These are phyloP conservation scores for Hippocampus comes DNA, from an alignment of 2,113 vertebrate genomes.

Conservation along the genomic window DNA sequence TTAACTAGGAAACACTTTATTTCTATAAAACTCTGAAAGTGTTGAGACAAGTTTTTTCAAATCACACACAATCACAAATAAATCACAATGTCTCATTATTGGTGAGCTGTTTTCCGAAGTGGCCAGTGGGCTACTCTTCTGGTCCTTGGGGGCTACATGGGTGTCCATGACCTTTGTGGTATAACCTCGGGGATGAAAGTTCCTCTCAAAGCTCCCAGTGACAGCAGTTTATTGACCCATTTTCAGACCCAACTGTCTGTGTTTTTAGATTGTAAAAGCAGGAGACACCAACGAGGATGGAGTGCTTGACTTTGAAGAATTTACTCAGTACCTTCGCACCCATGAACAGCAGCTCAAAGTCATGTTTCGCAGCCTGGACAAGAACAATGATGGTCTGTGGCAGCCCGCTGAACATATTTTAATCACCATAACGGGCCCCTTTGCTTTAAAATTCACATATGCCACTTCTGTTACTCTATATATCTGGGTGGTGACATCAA, in stretches of 20 bases:
- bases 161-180: too few species aligned
- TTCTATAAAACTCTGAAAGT: too few species aligned
- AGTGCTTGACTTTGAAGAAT: constrained; percentile 83
- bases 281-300: constrained; percentile 75
- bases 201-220: not conserved
- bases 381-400: constrained; percentile 81
- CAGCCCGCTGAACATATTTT: not conserved
- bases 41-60: too few species aligned
- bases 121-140: too few species aligned
- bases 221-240: not conserved
- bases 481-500: constrained; percentile 45
- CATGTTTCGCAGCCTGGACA: constrained; percentile 83
- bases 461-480: not conserved
- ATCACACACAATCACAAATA: too few species aligned
- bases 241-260: not conserved
- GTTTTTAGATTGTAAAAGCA: constrained; percentile 71
- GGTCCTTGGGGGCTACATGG: too few species aligned
- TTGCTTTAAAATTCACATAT: not conserved
- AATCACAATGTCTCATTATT: too few species aligned
- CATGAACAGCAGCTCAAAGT: constrained; percentile 81
- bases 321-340: constrained; percentile 74
- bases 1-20: too few species aligned
- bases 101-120: too few species aligned
- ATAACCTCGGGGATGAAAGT: not conserved
- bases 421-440: not conserved